Evolutionary conservation across 2,113 vertebrate species (phyloP).

Genomic region (Lota lota): DNA sequence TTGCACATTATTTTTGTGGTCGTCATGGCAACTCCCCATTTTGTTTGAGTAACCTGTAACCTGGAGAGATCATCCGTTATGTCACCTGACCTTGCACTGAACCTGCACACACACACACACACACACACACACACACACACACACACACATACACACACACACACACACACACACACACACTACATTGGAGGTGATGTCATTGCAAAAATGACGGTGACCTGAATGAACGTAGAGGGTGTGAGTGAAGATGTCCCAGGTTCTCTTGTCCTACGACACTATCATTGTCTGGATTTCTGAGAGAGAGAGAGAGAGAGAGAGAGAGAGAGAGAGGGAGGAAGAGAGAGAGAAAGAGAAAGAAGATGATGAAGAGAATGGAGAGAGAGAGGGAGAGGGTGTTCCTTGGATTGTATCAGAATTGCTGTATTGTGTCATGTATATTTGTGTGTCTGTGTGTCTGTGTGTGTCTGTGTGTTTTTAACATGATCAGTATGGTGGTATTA

Average conservation of each 20-base stretch:
- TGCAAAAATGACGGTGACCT: constrained; percentile 22
- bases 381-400: not conserved
- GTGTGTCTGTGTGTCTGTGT: not conserved
- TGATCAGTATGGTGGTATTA: not conserved
- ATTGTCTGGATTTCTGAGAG: not conserved
- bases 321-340: not conserved
- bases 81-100: constrained; percentile 65
- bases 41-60: constrained; percentile 42
- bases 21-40: constrained; percentile 48
- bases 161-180: constrained; percentile 13
- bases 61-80: constrained; percentile 57
- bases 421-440: not conserved
- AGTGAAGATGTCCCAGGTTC: no score
- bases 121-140: constrained; percentile 16
- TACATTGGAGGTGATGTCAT: constrained; percentile 39
- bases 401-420: not conserved
- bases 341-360: constrained; percentile 20
- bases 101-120: constrained; percentile 30
- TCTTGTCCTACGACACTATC: not conserved
- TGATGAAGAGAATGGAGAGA: not conserved
- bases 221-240: no score
- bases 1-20: constrained; percentile 50
- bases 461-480: not conserved
- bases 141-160: constrained; percentile 16
- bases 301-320: not conserved